Conservation (phyloP, 2,888 invertebrate species). For the Stenurella melanura region DNA sequence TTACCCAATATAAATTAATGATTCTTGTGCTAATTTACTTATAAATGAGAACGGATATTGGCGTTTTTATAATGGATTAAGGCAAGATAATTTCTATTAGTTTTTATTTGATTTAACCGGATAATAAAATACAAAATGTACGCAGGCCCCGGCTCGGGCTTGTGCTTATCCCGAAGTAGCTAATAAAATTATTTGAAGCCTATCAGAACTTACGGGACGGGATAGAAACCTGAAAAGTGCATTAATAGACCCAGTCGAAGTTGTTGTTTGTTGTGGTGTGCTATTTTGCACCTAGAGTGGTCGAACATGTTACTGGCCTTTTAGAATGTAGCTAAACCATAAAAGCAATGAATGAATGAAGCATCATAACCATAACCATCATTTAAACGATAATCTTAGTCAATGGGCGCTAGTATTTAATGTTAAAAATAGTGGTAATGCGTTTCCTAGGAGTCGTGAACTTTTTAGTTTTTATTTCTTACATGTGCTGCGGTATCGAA, state of each 20-base stretch:
- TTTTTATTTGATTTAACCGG: constrained; percentile 38
- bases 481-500: too few species aligned
- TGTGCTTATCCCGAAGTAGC: constrained; percentile 18
- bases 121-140: constrained; percentile 25
- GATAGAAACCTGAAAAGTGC: constrained; percentile 34
- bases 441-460: too few species aligned
- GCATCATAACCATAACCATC: neutral
- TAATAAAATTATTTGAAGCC: constrained; percentile 36
- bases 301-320: neutral
- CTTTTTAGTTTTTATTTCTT: too few species aligned
- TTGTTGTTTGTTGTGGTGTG: neutral
- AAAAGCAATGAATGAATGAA: constrained; percentile 17
- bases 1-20: constrained; percentile 45
- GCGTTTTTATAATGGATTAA: constrained; percentile 25
- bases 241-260: constrained; percentile 23
- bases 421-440: too few species aligned
- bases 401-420: neutral
- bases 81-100: constrained; percentile 24
- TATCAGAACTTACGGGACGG: constrained; percentile 5
- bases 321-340: neutral
- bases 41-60: constrained; percentile 47
- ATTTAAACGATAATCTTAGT: neutral
- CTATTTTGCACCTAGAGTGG: constrained; percentile 8
- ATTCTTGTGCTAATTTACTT: constrained; percentile 47
- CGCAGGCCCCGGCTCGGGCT: neutral